phyloP scores from a whole-genome alignment of 2,113 vertebrate species.

The Miniopterus natalensis region DNA sequence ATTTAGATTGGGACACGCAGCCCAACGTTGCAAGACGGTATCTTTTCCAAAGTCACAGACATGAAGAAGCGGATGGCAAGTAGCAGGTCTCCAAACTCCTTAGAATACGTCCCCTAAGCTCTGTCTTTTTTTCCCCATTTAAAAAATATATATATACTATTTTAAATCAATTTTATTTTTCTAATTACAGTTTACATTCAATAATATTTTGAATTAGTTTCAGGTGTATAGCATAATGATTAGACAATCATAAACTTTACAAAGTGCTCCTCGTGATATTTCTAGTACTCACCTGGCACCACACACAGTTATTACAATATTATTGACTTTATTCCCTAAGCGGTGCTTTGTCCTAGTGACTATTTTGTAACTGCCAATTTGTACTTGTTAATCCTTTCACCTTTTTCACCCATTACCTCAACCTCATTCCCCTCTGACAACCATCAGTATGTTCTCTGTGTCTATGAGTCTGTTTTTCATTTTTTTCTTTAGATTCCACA shows the following conservation, averaged over 20 bases:
- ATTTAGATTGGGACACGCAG: neutral
- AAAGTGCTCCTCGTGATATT: neutral
- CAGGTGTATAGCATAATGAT: neutral
- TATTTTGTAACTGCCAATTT: no score
- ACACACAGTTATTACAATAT: neutral
- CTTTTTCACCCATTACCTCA: neutral
- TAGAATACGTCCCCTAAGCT: fast-evolving
- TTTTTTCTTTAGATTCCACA: neutral
- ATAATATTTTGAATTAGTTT: neutral
- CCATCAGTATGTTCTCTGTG: neutral
- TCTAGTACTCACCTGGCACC: neutral
- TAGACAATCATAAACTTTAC: neutral
- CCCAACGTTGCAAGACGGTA: no score
- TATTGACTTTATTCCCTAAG: neutral
- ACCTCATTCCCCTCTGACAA: neutral
- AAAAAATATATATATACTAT: neutral
- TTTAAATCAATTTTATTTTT: neutral
- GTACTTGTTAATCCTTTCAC: neutral
- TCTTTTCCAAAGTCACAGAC: neutral
- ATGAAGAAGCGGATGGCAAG: neutral
- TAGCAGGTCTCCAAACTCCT: neutral
- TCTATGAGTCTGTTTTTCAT: neutral
- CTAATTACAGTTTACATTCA: neutral
- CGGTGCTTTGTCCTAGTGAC: neutral
- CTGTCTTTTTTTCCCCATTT: neutral